Percentiles rank a stretch among this genome's conserved stretches.
Conservation (phyloP, 2,113 vertebrate genomes). For the Pheucticus melanocephalus region DNA sequence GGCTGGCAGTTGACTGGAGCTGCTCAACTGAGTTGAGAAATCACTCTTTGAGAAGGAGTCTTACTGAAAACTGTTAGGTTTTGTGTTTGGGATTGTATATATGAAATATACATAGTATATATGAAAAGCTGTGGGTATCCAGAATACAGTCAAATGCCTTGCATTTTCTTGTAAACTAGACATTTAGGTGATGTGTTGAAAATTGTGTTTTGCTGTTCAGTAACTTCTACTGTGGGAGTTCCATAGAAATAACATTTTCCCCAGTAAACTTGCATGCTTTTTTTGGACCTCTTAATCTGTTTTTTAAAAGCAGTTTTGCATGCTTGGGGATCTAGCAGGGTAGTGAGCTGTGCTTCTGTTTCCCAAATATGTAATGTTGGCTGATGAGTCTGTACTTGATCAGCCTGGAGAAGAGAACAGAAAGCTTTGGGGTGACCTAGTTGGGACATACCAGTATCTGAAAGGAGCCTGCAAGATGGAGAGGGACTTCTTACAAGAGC, state of each 20-base stretch:
- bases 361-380: not conserved
- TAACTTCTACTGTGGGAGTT: not conserved
- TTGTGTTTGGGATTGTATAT: not conserved
- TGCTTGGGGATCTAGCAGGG: not conserved
- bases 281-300: not conserved
- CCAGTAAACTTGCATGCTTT: not conserved
- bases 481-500: not conserved
- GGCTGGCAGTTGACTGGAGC: not conserved
- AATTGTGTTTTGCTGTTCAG: not conserved
- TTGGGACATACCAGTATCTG: not conserved
- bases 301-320: not conserved
- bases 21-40: not conserved
- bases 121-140: not conserved
- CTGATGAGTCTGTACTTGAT: not conserved
- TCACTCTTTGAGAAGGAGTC: not conserved
- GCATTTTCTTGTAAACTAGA: not conserved
- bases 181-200: not conserved
- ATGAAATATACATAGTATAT: not conserved
- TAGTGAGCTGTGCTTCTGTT: not conserved
- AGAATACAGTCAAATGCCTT: not conserved
- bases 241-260: not conserved
- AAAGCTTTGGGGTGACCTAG: not conserved
- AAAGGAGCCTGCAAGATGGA: not conserved
- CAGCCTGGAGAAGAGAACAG: not conserved
- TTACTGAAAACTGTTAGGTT: not conserved